These are phyloP conservation scores for Thryonomys swinderianus DNA, from an alignment of 2,113 vertebrate genomes.

Conservation along the genomic window DNA sequence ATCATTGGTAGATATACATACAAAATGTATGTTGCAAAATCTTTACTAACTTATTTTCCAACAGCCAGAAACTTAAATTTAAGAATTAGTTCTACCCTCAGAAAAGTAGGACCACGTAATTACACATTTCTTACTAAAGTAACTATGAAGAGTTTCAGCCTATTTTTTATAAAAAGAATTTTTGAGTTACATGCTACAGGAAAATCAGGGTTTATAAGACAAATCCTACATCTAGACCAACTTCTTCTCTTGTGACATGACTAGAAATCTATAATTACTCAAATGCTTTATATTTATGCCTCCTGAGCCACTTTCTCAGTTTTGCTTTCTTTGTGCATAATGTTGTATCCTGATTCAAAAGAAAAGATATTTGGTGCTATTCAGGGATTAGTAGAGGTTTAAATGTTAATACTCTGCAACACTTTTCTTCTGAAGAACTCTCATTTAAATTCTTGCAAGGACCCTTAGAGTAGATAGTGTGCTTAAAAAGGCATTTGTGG, in stretches of 20 bases:
- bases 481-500: constrained; percentile 72
- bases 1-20: neutral
- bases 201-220: constrained; percentile 62
- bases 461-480: constrained; percentile 48
- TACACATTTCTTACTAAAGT: constrained; percentile 6
- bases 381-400: constrained; percentile 82
- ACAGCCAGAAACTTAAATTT: neutral
- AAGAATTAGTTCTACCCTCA: neutral
- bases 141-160: constrained; percentile 21
- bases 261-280: constrained; percentile 61
- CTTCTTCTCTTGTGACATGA: constrained; percentile 44
- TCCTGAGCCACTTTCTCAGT: constrained; percentile 65
- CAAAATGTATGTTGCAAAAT: neutral
- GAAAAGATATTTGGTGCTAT: constrained; percentile 73
- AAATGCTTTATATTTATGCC: constrained; percentile 61
- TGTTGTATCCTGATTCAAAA: constrained; percentile 75
- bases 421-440: constrained; percentile 77
- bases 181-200: constrained; percentile 5
- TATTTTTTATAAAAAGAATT: neutral
- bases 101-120: neutral
- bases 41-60: neutral
- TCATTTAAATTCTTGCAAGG: constrained; percentile 82
- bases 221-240: constrained; percentile 45
- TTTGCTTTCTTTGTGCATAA: constrained; percentile 77
- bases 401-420: constrained; percentile 83